A percentile compares a stretch with the other conserved stretches of the same genome.
These are phyloP conservation scores for Acipenser transmontanus DNA, from an alignment of 2,797 vertebrate species.

Conservation along the genomic window DNA sequence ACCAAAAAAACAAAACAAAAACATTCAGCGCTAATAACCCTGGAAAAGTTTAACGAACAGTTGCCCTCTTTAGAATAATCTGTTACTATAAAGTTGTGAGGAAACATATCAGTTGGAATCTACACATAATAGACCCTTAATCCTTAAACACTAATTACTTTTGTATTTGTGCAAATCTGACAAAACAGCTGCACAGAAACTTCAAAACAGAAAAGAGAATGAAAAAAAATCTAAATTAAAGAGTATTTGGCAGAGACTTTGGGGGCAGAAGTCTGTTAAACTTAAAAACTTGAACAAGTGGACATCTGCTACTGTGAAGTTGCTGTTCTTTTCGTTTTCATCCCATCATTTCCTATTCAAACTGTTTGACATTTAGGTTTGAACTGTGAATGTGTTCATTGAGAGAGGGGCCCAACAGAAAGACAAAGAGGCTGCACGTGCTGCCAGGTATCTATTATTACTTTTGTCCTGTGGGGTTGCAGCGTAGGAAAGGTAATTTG, in stretches of 20 bases:
- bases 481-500: neutral
- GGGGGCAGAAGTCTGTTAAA: neutral
- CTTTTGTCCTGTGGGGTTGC: neutral
- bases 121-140: slow-evolving; percentile 20
- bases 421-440: neutral
- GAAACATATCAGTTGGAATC: no score
- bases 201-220: neutral
- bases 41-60: no score
- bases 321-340: neutral
- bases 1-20: no score
- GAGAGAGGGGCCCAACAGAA: neutral
- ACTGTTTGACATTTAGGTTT: neutral
- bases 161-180: slow-evolving; percentile 26
- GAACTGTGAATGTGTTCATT: neutral
- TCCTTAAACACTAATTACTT: slow-evolving; percentile 28
- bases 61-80: no score
- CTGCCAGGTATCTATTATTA: neutral
- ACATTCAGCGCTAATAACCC: no score
- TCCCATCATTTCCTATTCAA: neutral
- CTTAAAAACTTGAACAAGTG: neutral
- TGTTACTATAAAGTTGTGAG: no score
- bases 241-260: neutral
- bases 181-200: slow-evolving; percentile 39
- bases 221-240: slow-evolving; percentile 3
- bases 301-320: slow-evolving; percentile 7